Base-by-base conservation (phyloP, 2,113 vertebrate species). In the Cepphus grylle region DNA sequence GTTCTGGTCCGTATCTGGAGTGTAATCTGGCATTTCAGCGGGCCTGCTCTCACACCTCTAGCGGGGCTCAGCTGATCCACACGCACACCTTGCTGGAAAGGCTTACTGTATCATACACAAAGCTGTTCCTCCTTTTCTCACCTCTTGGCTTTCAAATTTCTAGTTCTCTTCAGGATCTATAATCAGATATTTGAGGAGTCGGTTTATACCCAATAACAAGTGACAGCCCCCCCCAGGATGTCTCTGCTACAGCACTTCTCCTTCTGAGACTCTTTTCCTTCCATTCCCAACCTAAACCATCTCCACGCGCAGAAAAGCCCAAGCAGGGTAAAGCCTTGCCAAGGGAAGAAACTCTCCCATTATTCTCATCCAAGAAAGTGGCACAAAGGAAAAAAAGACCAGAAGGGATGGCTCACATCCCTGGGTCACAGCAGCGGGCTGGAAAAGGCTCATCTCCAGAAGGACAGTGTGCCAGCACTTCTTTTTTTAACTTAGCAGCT, bases 401-500 rank as follows among this genome's bases (percentile, higher is more conserved):
- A 94, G 77, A 88, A 95, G 67, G 34, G 69, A 94, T 94, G 88
- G 91, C 94, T 89, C 7, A 1, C 70, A 77, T 61, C 81, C 73
- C 86, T 45, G 61, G 62, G 70, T 65, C 66, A 58, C 1, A 9
- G 82, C 63, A 80, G 63, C 67, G 96, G 84, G 65, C 69, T 94
- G 65, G 72, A 66, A 88, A 90, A 92, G 90, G 82, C 86, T 80
- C 93, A 92, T 96, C 76, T 94, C 82, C 82, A 90, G 50, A 53
- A 96, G 74, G 67, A 93, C n/a, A 12, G 36, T 69, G 42, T 88
- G 90, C 96, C 94, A 96, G 79, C 40, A 55, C 80, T 88, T 93
- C 58, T 90, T 94, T 81, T 90, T 92, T 86, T 65, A 93, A 88
- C 72, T 87, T 59, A 92, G 69, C 88, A 95, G 88, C 95, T 96